A percentile compares a stretch with the other conserved stretches of the same genome.
Conservation (phyloP, 2,797 vertebrate species). For the Sparidentex hasta region DNA sequence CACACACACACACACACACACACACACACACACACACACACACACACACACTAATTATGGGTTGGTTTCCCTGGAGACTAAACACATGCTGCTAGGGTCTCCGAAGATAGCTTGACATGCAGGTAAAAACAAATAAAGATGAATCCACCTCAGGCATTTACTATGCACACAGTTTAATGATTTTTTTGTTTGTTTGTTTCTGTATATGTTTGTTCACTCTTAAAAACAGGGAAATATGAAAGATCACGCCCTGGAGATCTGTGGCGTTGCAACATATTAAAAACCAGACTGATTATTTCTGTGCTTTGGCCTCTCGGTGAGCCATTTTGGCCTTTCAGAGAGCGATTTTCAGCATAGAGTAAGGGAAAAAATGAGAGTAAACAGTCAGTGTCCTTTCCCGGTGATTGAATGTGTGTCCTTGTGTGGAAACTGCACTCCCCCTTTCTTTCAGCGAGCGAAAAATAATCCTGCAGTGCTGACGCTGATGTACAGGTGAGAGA, state of each 20-base stretch:
- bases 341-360: slow-evolving; percentile 38
- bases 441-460: slow-evolving; percentile 52
- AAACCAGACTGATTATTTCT: slow-evolving; percentile 22
- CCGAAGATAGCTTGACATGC: slow-evolving; percentile 45
- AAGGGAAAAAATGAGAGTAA: slow-evolving; percentile 31
- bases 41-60: slow-evolving; percentile 68
- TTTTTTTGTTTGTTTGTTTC: background rate
- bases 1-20: slow-evolving; percentile 10
- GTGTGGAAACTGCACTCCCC: slow-evolving; percentile 57
- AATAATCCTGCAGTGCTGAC: slow-evolving; percentile 53
- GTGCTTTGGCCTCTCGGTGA: slow-evolving; percentile 26
- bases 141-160: slow-evolving; percentile 11
- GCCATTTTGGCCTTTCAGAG: slow-evolving; percentile 38
- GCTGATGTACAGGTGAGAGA: slow-evolving; percentile 76
- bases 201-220: slow-evolving; percentile 3
- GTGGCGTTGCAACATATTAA: background rate
- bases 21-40: slow-evolving; percentile 10
- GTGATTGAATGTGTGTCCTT: slow-evolving; percentile 75
- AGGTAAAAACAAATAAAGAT: slow-evolving; percentile 43
- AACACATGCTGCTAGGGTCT: slow-evolving; percentile 46
- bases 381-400: slow-evolving; percentile 61
- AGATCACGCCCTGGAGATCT: background rate
- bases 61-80: slow-evolving; percentile 72
- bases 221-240: background rate
- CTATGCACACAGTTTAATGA: background rate